Conservation (phyloP, 2,797 vertebrate genomes). For the Silurus lanzhouensis region DNA sequence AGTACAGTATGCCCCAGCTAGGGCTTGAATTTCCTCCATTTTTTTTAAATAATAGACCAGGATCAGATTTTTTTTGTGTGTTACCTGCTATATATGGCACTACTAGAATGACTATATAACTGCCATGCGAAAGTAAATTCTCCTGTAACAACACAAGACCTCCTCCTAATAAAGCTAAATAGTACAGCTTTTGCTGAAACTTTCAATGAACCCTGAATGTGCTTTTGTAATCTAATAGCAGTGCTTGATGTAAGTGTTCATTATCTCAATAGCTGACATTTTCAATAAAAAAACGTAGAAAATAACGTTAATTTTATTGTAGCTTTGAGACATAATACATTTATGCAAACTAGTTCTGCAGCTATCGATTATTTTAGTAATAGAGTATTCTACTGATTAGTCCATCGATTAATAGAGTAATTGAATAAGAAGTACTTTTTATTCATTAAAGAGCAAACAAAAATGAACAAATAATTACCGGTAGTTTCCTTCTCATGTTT, state of each 20-base stretch:
- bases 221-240: neutral
- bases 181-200: neutral
- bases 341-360: too few species aligned
- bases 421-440: too few species aligned
- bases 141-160: too few species aligned
- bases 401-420: too few species aligned
- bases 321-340: neutral
- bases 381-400: too few species aligned
- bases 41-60: neutral
- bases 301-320: neutral
- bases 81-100: neutral
- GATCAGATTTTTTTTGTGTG: neutral
- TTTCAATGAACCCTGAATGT: neutral
- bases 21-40: neutral
- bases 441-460: too few species aligned
- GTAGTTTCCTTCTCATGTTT: too few species aligned
- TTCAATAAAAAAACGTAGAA: neutral
- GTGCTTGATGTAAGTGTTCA: neutral
- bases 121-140: neutral
- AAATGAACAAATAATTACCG: too few species aligned
- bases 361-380: too few species aligned
- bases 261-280: neutral
- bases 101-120: neutral
- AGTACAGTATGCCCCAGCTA: neutral
- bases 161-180: neutral